Base-by-base conservation (phyloP, 2,888 invertebrate species). In the Tetheella fluctuosa region DNA sequence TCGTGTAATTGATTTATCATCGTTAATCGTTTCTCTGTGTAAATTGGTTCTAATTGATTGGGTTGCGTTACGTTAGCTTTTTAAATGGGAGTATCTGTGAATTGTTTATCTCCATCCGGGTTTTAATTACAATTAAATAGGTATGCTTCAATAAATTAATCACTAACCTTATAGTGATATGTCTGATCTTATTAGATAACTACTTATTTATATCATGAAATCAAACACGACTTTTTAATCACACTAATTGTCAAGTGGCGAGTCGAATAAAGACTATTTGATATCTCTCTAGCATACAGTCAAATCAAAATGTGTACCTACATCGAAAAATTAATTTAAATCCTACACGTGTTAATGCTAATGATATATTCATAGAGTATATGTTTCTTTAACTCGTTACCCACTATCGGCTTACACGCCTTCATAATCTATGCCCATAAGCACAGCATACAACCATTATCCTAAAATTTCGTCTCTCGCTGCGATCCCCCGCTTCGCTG, bases 391-490 rank as follows among this genome's bases (percentile, higher is more conserved):
- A 48, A 48, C 48, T 48, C 17, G 48, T 48, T 20, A 66, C 57
- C 58, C 64, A 66, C 65, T 72, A 67, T 66, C 64, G 62, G 68
- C 20, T 55, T 48, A 48, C 48, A 28, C 54, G 10, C 73, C 73
- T 77, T 70, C 71, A 76, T 74, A 76, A 77, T 75, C 73, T 73
- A 67, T 69, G 70, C 61, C 75, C 75, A 76, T 80, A 80, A 79
- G 76, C 74, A 79, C 80, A 54, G 28, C 28, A 75, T 71, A 74
- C 71, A 69, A 73, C 87, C 88, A 90, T 91, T 90, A 90, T 86
- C 89, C 91, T 90, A 89, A 91, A 91, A 90, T 90, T 55, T 91
- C 89, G 86, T 87, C 88, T 85, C 86, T 84, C 73, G 80, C 84
- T 81, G 80, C 74, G 90, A 89, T 85, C 89, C 87, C 90, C 88